phyloP scores from a whole-genome alignment of 2,888 invertebrate genomes.

The Tachina grossa region DNA sequence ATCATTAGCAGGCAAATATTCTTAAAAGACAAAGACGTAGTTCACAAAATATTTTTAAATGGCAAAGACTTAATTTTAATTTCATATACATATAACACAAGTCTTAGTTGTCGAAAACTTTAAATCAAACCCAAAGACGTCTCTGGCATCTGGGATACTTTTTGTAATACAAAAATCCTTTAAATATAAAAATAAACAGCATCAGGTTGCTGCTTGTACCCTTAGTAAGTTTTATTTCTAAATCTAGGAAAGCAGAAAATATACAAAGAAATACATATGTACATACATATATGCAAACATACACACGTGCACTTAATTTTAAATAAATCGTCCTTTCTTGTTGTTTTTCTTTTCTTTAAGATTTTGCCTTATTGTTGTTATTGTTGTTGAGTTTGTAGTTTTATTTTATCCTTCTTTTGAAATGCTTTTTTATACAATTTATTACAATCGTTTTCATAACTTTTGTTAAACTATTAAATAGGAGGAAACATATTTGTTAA shows the following conservation, averaged over 20 bases:
- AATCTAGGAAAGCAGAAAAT: neutral
- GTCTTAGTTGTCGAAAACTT: neutral
- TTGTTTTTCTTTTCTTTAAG: neutral
- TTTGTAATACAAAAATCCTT: constrained; percentile 32
- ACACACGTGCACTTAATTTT: neutral
- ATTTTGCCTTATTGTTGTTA: neutral
- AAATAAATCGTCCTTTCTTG: constrained; percentile 30
- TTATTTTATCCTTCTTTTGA: constrained; percentile 27
- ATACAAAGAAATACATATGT: neutral
- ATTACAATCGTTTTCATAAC: constrained; percentile 39
- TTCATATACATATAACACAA: neutral
- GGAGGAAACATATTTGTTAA: constrained; percentile 45
- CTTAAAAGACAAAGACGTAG: constrained; percentile 25
- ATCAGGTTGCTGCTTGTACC: constrained; percentile 52
- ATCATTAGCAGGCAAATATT: constrained; percentile 40
- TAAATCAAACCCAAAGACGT: constrained; percentile 20
- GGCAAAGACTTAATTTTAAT: neutral
- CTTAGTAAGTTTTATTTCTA: neutral
- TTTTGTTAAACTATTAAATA: constrained; percentile 45
- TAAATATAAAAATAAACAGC: constrained; percentile 42
- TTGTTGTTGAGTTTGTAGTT: constrained; percentile 20
- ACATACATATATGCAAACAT: neutral
- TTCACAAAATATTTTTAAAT: neutral
- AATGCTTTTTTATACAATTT: constrained; percentile 36
- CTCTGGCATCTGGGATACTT: constrained; percentile 22